Conservation (phyloP, 2,888 invertebrate species). For the Spodoptera littoralis region DNA sequence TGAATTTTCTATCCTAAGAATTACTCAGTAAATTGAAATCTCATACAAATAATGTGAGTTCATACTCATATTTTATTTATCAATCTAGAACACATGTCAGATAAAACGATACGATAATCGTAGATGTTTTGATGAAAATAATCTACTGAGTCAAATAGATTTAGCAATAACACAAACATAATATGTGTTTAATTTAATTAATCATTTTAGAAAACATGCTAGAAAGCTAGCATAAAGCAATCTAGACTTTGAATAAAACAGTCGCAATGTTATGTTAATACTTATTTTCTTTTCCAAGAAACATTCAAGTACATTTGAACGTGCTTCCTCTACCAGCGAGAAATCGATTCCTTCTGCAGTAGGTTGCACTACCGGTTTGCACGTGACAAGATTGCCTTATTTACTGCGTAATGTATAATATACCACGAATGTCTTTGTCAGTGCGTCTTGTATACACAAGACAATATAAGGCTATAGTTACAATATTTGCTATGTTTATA, state of each 20-base stretch:
- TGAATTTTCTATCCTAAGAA: too few relatives aligned
- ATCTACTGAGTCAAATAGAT: too few relatives aligned
- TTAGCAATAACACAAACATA: too few relatives aligned
- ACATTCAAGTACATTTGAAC: background rate
- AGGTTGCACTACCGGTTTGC: constrained; percentile 9
- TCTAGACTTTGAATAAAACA: background rate
- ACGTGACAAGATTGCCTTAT: constrained; percentile 4
- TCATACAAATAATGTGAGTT: background rate
- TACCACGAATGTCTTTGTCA: background rate
- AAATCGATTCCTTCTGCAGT: constrained; percentile 13
- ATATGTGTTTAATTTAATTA: too few relatives aligned
- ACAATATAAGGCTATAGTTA: background rate
- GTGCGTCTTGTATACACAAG: background rate
- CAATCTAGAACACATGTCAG: constrained; percentile 8
- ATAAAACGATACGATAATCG: constrained; percentile 2
- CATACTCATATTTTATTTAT: background rate
- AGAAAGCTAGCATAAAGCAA: too few relatives aligned
- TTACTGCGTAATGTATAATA: background rate
- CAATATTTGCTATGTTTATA: too few relatives aligned
- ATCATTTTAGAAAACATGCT: too few relatives aligned
- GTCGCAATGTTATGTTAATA: background rate
- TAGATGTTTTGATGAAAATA: constrained; percentile 2
- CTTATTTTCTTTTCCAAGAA: background rate
- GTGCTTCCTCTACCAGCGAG: background rate
- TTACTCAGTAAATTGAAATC: background rate